Evolutionary conservation across 2,888 invertebrate genomes (phyloP), one percentile per base, ranked within the genome.

Genomic region (Eupithecia tripunctaria): DNA sequence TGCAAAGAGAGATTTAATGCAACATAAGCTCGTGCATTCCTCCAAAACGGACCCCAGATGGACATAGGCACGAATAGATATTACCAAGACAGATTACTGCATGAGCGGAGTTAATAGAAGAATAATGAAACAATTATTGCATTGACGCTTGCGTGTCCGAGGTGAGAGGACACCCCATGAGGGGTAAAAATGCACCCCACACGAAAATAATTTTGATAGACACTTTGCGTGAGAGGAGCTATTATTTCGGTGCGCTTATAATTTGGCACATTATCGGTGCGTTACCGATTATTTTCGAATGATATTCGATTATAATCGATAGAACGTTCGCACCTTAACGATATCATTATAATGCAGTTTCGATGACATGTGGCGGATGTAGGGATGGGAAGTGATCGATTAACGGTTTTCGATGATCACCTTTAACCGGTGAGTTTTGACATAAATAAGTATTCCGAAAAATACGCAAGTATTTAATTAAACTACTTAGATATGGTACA

Each of bases 81-180:
- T 12, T 12, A 14, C 56, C 71, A 71, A 77, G 76, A 92, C 86
- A 89, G 89, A 91, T 91, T 83, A 86, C 85, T 85, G 85, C 86
- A 80, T 85, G 88, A 89, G 85, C 84, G 88, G 91, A 94, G 93
- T 94, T 94, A 94, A 94, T 93, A 92, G 89, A 91, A 92, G 89
- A 93, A 93, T 94, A 94, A 94, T 94, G 93, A 91, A 93, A 93
- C 93, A 93, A 94, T 94, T 94, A 94, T 90, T 82, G 83, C 88
- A 88, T 89, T 88, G 91, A 87, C 89, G 89, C 86, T 92, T 86
- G 93, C 93, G 93, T 93, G 90, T 86, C 86, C 80, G 80, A 82
- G 84, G 85, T 84, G 86, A 85, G 88, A 85, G 85, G 80, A 85
- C 64, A 68, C 68, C 70, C 86, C 84, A n/a, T 41, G 64, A 70